Evolutionary conservation across 1,140 invertebrate genomes (phyloP).

Genomic region (Lepidurus couesii): DNA sequence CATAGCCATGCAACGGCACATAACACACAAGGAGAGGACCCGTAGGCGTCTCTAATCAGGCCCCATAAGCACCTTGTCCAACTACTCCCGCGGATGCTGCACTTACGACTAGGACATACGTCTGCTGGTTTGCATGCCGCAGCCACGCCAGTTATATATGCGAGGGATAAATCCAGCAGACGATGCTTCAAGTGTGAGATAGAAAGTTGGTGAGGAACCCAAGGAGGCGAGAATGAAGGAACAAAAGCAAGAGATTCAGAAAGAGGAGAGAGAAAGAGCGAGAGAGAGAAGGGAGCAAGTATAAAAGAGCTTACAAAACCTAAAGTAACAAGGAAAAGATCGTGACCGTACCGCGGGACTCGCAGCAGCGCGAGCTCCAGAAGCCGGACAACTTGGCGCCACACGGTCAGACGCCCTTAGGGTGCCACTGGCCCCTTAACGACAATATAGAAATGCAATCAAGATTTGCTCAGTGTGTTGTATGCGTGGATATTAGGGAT

Average conservation of each 20-base stretch:
- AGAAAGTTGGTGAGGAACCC: slow-evolving; percentile 8
- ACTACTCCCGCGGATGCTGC: slow-evolving; percentile 15
- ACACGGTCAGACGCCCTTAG: slow-evolving; percentile 17
- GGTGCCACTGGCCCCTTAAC: slow-evolving; percentile 16
- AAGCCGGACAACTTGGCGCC: slow-evolving; percentile 20
- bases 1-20: background rate
- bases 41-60: background rate
- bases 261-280: background rate
- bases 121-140: slow-evolving; percentile 16
- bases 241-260: background rate
- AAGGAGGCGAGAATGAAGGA: background rate
- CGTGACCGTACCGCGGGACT: slow-evolving; percentile 20
- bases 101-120: slow-evolving; percentile 17
- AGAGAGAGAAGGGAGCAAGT: background rate
- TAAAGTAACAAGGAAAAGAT: slow-evolving; percentile 15
- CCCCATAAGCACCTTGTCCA: slow-evolving; percentile 2
- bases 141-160: slow-evolving; percentile 18
- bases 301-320: background rate
- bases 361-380: slow-evolving; percentile 20
- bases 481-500: background rate
- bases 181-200: background rate
- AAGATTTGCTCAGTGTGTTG: background rate
- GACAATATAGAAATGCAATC: slow-evolving; percentile 16
- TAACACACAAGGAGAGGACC: background rate
- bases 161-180: slow-evolving; percentile 14